These are phyloP conservation scores for Pantelozetes paolii DNA, from an alignment of 2,888 invertebrate genomes.

Conservation along the genomic window DNA sequence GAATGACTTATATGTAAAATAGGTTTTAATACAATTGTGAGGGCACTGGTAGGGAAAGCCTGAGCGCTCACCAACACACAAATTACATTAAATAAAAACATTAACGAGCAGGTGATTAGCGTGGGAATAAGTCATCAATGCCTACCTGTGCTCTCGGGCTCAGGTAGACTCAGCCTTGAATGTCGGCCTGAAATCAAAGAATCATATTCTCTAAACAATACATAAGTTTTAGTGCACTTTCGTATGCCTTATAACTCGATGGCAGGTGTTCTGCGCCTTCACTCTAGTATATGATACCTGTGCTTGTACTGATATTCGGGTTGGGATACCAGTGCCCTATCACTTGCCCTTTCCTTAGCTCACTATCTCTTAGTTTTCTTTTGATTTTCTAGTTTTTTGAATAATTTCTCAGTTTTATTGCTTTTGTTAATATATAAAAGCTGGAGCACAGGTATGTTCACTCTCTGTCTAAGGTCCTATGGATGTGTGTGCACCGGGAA, in stretches of 20 bases:
- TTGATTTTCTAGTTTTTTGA: not conserved
- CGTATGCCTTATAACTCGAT: not conserved
- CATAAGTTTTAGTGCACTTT: not conserved
- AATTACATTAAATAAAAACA: constrained; percentile 36
- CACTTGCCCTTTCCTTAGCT: not conserved
- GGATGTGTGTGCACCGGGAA: not conserved
- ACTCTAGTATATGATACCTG: not conserved
- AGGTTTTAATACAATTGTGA: not conserved
- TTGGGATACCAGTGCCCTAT: not conserved
- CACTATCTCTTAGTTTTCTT: not conserved
- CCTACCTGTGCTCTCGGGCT: not conserved
- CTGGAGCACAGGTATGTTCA: not conserved
- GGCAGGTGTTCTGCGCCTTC: constrained; percentile 8
- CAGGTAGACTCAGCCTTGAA: not conserved
- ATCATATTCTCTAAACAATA: not conserved
- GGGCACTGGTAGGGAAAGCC: not conserved
- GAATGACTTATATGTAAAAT: constrained; percentile 33
- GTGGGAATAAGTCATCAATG: constrained; percentile 33
- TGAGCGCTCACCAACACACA: not conserved
- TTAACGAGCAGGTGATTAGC: constrained; percentile 37
- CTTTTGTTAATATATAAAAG: not conserved
- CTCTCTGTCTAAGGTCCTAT: too few relatives aligned
- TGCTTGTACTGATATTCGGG: not conserved
- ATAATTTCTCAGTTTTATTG: not conserved
- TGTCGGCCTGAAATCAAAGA: not conserved